Evolutionary conservation across 2,113 vertebrate species (phyloP).

Genomic region (Rattus rattus): DNA sequence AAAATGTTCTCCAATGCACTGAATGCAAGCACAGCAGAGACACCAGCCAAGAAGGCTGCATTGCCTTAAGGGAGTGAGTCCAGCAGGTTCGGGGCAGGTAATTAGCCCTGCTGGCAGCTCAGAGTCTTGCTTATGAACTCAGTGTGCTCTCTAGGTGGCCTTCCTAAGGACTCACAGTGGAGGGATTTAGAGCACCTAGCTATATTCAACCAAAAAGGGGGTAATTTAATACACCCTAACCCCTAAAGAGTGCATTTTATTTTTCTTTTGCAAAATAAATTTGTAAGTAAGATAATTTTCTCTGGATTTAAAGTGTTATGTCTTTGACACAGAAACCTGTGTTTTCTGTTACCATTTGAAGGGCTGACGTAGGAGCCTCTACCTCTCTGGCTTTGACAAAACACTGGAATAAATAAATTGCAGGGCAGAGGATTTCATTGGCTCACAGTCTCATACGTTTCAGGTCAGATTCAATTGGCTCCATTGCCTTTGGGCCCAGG

Average conservation of each 20-base stretch:
- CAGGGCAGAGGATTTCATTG: background rate
- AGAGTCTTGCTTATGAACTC: background rate
- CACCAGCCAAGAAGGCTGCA: background rate
- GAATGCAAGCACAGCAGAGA: conserved; percentile 20
- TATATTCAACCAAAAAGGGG: conserved; percentile 34
- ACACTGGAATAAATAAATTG: background rate
- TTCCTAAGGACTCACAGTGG: background rate
- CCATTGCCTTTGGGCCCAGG: background rate
- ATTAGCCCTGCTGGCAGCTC: background rate
- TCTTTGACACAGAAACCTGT: conserved; percentile 56
- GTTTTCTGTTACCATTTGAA: conserved; percentile 45
- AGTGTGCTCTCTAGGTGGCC: background rate
- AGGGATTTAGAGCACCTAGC: background rate
- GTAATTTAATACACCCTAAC: background rate
- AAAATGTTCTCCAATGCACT: background rate
- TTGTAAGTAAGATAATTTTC: conserved; percentile 39
- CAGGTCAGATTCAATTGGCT: background rate
- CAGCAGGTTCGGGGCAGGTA: background rate
- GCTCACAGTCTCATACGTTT: background rate
- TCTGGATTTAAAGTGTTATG: conserved; percentile 50
- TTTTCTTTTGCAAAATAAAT: conserved; percentile 53
- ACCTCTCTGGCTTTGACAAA: background rate
- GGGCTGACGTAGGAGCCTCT: conserved; percentile 2
- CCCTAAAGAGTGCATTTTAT: background rate
- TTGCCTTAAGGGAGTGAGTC: background rate